Conservation (phyloP, 53 echinoderm and acorn worm species). For the Paelopatides confundens region DNA sequence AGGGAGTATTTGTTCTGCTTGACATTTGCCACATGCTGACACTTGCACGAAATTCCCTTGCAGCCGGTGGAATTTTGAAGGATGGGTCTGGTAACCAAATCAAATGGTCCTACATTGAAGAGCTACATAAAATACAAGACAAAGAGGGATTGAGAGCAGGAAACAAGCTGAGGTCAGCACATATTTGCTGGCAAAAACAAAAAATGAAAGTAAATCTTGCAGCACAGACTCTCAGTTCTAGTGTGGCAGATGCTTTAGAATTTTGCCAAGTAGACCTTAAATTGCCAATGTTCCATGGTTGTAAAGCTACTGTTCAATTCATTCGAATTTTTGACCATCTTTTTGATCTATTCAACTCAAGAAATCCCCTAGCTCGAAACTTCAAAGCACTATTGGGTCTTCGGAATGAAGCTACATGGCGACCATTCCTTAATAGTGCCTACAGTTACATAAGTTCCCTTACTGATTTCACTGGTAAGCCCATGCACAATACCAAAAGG, state of each 20-base stretch:
- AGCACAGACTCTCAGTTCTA: constrained; percentile 62
- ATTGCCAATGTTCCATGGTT: constrained; percentile 51
- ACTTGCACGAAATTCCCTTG: constrained; percentile 52
- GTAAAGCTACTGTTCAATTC: constrained; percentile 53
- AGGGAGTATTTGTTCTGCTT: constrained; percentile 54
- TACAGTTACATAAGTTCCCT: constrained; percentile 21
- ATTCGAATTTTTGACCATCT: constrained; percentile 50
- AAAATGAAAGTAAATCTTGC: constrained; percentile 76
- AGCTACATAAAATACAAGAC: constrained; percentile 69
- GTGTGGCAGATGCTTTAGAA: constrained; percentile 76
- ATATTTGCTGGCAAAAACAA: constrained; percentile 66
- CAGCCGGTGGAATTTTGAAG: constrained; percentile 9
- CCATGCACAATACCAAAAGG: neutral
- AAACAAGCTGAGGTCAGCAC: constrained; percentile 53
- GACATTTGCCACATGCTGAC: constrained; percentile 79
- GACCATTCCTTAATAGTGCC: constrained; percentile 34
- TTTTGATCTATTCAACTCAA: constrained; percentile 68
- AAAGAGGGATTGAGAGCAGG: constrained; percentile 63
- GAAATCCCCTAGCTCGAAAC: constrained; percentile 51
- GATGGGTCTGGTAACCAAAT: constrained; percentile 31
- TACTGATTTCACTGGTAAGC: constrained; percentile 4
- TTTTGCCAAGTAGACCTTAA: constrained; percentile 26
- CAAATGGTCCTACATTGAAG: constrained; percentile 53
- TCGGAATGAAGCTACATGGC: constrained; percentile 36
- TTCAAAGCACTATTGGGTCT: constrained; percentile 57